These are phyloP conservation scores for Pelodiscus sinensis DNA, from an alignment of 2,113 vertebrate genomes.

Conservation along the genomic window DNA sequence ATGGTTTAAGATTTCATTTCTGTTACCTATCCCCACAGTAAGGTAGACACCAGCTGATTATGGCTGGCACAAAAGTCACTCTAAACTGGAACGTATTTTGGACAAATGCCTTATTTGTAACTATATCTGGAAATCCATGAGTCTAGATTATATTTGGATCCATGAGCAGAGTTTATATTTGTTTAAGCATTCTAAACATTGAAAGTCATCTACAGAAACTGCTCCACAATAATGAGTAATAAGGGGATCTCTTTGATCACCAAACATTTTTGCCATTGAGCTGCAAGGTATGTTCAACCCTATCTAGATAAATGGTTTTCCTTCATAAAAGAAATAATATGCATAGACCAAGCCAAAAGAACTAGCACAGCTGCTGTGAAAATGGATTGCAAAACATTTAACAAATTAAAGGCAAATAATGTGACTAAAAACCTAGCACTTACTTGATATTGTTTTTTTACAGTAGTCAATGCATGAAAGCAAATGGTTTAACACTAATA, in stretches of 20 bases:
- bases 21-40: not conserved
- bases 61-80: not conserved
- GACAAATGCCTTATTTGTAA: not conserved
- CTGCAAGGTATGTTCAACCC: not conserved
- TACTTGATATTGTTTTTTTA: not conserved
- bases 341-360: not conserved
- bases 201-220: not conserved
- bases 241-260: not conserved
- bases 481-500: too few species aligned
- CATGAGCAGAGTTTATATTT: not conserved
- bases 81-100: not conserved
- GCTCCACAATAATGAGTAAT: not conserved
- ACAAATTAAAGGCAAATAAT: not conserved
- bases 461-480: not conserved
- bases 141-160: not conserved
- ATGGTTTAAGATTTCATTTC: not conserved
- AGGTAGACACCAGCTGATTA: not conserved
- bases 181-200: not conserved
- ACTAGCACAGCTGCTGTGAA: not conserved
- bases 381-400: not conserved
- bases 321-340: not conserved
- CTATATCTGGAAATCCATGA: conserved; percentile 27
- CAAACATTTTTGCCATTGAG: not conserved
- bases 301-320: not conserved
- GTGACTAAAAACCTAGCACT: not conserved